Conservation (phyloP, 2,888 invertebrate species). For the Dermolepida albohirtum region DNA sequence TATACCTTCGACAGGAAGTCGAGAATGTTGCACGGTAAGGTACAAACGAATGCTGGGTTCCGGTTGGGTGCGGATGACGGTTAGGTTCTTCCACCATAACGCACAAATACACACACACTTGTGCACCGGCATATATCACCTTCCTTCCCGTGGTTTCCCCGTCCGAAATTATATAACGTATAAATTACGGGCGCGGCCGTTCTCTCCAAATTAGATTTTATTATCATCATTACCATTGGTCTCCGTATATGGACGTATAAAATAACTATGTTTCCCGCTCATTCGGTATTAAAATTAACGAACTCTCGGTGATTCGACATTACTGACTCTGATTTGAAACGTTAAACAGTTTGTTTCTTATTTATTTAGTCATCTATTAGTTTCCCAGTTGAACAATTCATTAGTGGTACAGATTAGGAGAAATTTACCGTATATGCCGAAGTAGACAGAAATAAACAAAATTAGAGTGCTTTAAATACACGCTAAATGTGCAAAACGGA, state of each 20-base stretch:
- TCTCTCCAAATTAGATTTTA: conserved; percentile 21
- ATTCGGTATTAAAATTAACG: no score
- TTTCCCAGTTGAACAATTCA: no score
- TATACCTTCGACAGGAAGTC: conserved; percentile 23
- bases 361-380: no score
- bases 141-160: conserved; percentile 7
- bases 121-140: conserved; percentile 29
- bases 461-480: no score
- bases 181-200: conserved; percentile 20
- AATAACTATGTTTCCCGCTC: no score
- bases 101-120: conserved; percentile 42
- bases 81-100: conserved; percentile 58
- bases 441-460: no score
- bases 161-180: conserved; percentile 9
- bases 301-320: no score
- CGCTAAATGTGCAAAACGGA: no score
- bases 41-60: conserved; percentile 54
- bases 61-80: conserved; percentile 55
- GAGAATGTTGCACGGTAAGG: conserved; percentile 55
- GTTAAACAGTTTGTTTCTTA: no score
- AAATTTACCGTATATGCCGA: no score
- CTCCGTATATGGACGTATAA: not conserved
- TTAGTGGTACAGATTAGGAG: no score
- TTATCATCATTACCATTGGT: conserved; percentile 7
- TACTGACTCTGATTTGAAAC: no score